Conservation (phyloP, 37 sponge, comb jelly and placozoan species). For the Aplysina aerophoba region DNA sequence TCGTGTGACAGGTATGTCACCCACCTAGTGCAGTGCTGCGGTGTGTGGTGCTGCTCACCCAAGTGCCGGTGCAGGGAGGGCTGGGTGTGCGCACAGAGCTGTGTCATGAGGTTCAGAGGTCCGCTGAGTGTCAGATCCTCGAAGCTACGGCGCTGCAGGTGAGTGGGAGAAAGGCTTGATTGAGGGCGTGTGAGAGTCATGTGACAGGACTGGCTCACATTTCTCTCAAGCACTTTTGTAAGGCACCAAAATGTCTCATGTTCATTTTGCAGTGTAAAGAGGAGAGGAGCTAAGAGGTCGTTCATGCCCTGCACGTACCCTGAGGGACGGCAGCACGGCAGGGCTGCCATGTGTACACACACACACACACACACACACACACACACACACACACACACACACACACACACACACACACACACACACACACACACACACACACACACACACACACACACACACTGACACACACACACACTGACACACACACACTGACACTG, state of each 20-base stretch:
- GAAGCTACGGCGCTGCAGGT: constrained; percentile 17
- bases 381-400: too few relatives aligned
- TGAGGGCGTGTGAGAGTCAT: too few relatives aligned
- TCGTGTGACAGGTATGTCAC: neutral
- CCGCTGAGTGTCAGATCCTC: constrained; percentile 37
- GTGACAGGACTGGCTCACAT: neutral
- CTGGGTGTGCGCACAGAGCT: constrained; percentile 29
- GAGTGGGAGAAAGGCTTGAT: neutral
- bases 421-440: too few relatives aligned
- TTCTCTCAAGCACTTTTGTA: constrained; percentile 20
- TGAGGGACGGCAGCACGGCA: neutral
- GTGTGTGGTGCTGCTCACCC: neutral
- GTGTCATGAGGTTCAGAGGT: constrained; percentile 22
- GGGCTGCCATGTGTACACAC: too few relatives aligned
- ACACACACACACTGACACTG: too few relatives aligned
- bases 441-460: too few relatives aligned
- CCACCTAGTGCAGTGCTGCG: too few relatives aligned
- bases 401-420: too few relatives aligned
- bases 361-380: too few relatives aligned
- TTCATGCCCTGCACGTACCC: constrained; percentile 70
- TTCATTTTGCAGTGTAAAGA: constrained; percentile 39
- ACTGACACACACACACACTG: too few relatives aligned
- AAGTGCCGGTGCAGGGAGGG: constrained; percentile 27
- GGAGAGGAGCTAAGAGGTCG: constrained; percentile 50
- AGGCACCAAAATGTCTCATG: constrained; percentile 67